phyloP scores from a whole-genome alignment of 2,888 invertebrate species.

The Dryomyza anilis region DNA sequence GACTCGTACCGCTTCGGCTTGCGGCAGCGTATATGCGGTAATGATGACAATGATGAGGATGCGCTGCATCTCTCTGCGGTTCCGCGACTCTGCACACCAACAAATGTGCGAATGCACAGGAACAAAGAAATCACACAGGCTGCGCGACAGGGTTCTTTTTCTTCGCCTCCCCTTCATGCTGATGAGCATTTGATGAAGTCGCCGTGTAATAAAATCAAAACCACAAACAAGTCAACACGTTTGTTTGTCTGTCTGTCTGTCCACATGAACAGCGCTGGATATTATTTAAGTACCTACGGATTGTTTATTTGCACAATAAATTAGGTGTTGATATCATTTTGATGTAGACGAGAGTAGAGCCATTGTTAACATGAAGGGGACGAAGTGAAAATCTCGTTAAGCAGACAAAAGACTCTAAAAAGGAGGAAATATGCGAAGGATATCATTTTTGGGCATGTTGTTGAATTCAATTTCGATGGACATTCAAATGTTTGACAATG shows the following conservation, averaged over 20 bases:
- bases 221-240: conserved; percentile 11
- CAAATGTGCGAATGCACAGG: neutral
- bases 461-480: no score
- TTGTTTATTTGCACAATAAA: conserved; percentile 29
- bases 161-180: neutral
- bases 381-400: no score
- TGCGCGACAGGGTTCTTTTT: neutral
- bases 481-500: no score
- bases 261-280: conserved; percentile 2
- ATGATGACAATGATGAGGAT: conserved; percentile 17
- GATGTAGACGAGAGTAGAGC: no score
- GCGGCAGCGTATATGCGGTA: conserved; percentile 8
- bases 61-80: neutral
- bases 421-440: no score
- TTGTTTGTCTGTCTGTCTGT: no score
- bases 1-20: neutral
- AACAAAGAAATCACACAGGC: neutral
- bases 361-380: no score
- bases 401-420: no score
- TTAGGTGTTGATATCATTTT: conserved; percentile 36
- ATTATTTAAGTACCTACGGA: conserved; percentile 32
- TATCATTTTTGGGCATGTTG: no score
- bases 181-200: conserved; percentile 14
- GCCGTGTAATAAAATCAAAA: conserved; percentile 13
- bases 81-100: neutral